phyloP scores from a whole-genome alignment of 2,113 vertebrate genomes.

The Hemichromis elongatus region DNA sequence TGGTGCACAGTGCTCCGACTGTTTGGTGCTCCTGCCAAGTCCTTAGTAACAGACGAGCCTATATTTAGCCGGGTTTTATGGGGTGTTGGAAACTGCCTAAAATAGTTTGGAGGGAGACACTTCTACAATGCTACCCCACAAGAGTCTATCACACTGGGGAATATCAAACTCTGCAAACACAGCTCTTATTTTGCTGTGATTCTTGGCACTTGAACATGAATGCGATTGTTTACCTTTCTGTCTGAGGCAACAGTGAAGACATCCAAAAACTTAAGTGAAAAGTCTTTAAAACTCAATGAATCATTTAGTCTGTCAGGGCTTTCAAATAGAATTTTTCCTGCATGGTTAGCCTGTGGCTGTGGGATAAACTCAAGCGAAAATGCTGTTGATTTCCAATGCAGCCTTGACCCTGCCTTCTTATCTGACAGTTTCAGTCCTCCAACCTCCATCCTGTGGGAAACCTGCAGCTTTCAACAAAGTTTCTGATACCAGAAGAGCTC shows the following conservation, averaged over 20 bases:
- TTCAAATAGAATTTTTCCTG: neutral
- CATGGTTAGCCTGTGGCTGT: neutral
- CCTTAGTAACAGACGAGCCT: constrained; percentile 58
- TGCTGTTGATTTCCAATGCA: neutral
- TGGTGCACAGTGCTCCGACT: constrained; percentile 64
- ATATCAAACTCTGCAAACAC: constrained; percentile 27
- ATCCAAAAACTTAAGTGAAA: neutral
- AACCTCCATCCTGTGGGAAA: constrained; percentile 1
- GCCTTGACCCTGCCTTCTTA: neutral
- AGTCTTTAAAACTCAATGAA: neutral
- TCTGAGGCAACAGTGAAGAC: neutral
- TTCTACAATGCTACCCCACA: constrained; percentile 15
- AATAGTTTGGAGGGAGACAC: constrained; percentile 62
- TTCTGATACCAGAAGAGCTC: neutral
- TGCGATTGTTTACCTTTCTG: neutral
- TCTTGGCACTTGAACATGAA: constrained; percentile 6
- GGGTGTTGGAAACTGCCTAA: constrained; percentile 50
- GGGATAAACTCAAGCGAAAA: neutral
- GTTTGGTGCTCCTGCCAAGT: constrained; percentile 54
- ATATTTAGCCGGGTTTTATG: constrained; percentile 66
- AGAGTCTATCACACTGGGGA: constrained; percentile 11
- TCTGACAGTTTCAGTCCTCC: constrained; percentile 6
- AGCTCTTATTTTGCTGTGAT: neutral
- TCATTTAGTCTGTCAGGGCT: neutral
- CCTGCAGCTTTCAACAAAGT: neutral